Conservation (phyloP, 2,888 invertebrate species). For the Gasteruption jaculator region DNA sequence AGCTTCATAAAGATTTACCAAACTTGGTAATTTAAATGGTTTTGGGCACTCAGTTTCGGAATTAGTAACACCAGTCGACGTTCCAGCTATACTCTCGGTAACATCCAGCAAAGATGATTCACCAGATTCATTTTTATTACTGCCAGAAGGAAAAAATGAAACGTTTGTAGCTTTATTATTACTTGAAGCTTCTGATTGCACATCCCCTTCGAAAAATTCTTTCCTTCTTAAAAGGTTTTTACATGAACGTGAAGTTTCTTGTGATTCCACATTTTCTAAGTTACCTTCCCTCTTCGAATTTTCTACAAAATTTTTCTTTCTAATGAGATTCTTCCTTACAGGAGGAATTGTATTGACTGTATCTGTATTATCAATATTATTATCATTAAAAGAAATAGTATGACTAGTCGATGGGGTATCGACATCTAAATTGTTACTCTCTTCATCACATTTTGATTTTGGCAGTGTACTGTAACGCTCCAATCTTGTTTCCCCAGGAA, state of each 20-base stretch:
- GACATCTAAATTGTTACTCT: constrained; percentile 1
- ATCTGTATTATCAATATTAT: constrained; percentile 5
- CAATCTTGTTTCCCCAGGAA: no score
- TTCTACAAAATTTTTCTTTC: constrained; percentile 28
- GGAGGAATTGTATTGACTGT: constrained; percentile 13
- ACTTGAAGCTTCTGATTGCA: constrained; percentile 15
- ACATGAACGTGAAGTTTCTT: constrained; percentile 15
- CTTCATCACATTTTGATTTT: constrained; percentile 13
- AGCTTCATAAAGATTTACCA: constrained; percentile 39
- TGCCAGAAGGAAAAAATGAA: constrained; percentile 18
- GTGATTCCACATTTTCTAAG: constrained; percentile 15
- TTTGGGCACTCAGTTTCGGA: constrained; percentile 22
- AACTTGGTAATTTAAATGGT: constrained; percentile 42
- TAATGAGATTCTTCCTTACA: constrained; percentile 27
- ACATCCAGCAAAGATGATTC: constrained; percentile 23
- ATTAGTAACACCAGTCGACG: constrained; percentile 24
- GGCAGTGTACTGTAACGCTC: constrained; percentile 1
- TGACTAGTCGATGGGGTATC: constrained; percentile 5
- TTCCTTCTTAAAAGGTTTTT: constrained; percentile 25
- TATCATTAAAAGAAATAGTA: no score
- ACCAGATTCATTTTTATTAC: constrained; percentile 27
- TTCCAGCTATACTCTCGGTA: constrained; percentile 19
- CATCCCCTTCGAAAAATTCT: constrained; percentile 21
- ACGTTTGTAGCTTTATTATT: constrained; percentile 22
- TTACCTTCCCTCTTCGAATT: constrained; percentile 17